These are phyloP conservation scores for Melanchra persicariae DNA, from an alignment of 2,888 invertebrate genomes.

Conservation along the genomic window DNA sequence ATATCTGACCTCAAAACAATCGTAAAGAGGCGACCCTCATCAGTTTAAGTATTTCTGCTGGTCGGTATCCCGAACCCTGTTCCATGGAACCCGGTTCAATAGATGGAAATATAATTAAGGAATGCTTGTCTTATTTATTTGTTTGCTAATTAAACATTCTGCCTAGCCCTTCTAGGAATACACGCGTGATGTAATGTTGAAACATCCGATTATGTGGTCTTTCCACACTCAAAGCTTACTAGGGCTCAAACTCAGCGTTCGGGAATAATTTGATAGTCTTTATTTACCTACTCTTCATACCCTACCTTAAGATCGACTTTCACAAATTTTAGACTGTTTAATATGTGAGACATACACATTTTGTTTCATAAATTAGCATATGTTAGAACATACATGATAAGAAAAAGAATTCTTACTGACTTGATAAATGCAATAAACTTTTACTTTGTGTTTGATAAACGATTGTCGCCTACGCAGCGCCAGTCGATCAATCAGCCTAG, in stretches of 20 bases:
- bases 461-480: neutral
- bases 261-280: constrained; percentile 7
- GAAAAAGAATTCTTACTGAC: constrained; percentile 13
- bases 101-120: constrained; percentile 4
- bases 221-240: neutral
- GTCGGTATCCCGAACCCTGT: neutral
- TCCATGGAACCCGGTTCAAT: constrained; percentile 2
- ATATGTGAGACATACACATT: neutral
- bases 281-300: neutral
- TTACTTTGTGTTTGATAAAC: constrained; percentile 12
- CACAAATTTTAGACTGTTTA: neutral
- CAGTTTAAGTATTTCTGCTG: constrained; percentile 16
- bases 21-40: constrained; percentile 38
- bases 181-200: neutral
- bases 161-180: neutral
- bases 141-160: constrained; percentile 34
- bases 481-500: neutral
- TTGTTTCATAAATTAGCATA: constrained; percentile 13
- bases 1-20: constrained; percentile 36
- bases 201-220: neutral
- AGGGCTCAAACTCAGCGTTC: neutral
- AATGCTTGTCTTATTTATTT: constrained; percentile 15
- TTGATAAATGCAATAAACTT: constrained; percentile 19
- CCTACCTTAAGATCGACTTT: constrained; percentile 1
- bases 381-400: constrained; percentile 13